A percentile compares a stretch with the other conserved stretches of the same genome.
Conservation (phyloP, 2,113 vertebrate genomes). For the Casuarius casuarius region DNA sequence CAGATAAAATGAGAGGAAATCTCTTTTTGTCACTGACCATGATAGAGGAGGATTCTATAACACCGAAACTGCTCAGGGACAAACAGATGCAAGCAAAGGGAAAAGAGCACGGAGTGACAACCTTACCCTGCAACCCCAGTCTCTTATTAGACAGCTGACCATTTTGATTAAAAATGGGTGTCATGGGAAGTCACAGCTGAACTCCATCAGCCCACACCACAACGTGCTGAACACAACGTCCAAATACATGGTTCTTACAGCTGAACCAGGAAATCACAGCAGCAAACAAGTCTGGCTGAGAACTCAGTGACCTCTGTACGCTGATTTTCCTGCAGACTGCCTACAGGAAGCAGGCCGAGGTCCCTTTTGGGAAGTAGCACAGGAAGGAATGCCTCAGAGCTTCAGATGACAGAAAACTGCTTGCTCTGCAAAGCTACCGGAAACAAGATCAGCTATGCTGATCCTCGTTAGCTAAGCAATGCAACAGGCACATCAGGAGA, state of each 20-base stretch:
- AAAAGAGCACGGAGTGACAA: background rate
- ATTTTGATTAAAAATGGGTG: constrained; percentile 44
- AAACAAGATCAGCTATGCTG: background rate
- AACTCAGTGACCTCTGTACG: constrained; percentile 2
- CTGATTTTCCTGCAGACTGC: constrained; percentile 13
- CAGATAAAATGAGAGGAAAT: background rate
- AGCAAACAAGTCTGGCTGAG: constrained; percentile 16
- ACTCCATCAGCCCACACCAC: background rate
- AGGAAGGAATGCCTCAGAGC: background rate
- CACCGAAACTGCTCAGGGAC: background rate
- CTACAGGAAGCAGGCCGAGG: background rate
- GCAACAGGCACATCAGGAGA: background rate
- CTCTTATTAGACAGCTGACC: constrained; percentile 11
- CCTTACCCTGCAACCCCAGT: background rate
- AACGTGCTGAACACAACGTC: constrained; percentile 38
- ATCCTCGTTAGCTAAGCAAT: background rate
- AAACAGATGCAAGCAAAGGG: background rate
- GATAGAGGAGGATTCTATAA: constrained; percentile 4
- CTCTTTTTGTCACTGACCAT: background rate
- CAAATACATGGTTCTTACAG: background rate
- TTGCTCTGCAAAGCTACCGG: background rate
- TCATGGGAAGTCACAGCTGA: constrained; percentile 32
- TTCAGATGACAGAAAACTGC: constrained; percentile 15
- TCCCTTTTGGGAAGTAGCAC: background rate
- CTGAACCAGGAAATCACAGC: background rate